Conservation (phyloP, 2,888 invertebrate species). For the Leucophenga maculata region DNA sequence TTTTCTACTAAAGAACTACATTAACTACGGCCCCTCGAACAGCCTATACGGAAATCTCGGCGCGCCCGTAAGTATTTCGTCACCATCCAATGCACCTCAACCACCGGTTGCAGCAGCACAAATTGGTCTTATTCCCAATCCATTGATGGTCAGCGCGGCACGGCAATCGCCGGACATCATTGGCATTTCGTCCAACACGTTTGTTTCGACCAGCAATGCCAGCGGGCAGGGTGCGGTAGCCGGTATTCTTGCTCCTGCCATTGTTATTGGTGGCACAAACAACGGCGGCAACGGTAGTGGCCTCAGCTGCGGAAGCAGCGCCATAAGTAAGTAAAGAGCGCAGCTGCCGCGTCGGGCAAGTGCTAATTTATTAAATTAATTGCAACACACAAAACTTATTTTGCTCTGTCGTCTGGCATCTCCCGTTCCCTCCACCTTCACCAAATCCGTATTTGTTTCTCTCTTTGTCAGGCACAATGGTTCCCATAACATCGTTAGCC, state of each 20-base stretch:
- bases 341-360: not conserved
- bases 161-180: conserved; percentile 70
- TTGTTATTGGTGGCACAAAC: conserved; percentile 58
- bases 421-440: too few species aligned
- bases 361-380: conserved; percentile 22
- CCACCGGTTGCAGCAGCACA: conserved; percentile 10
- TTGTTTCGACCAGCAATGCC: conserved; percentile 52
- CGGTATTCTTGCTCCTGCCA: conserved; percentile 59
- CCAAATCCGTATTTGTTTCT: not conserved
- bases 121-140: conserved; percentile 49
- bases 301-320: conserved; percentile 46
- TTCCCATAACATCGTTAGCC: conserved; percentile 68
- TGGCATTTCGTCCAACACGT: conserved; percentile 64
- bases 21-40: conserved; percentile 67
- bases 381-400: conserved; percentile 11
- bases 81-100: conserved; percentile 46
- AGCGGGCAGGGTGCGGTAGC: conserved; percentile 42
- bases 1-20: conserved; percentile 64
- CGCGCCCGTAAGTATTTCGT: conserved; percentile 56
- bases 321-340: conserved; percentile 52
- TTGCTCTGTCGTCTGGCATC: too few species aligned
- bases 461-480: conserved; percentile 58
- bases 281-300: conserved; percentile 45
- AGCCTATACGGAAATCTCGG: conserved; percentile 67
- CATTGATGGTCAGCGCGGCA: conserved; percentile 54